phyloP scores from a whole-genome alignment of 1,140 invertebrate species.

The Heliconius hewitsoni region DNA sequence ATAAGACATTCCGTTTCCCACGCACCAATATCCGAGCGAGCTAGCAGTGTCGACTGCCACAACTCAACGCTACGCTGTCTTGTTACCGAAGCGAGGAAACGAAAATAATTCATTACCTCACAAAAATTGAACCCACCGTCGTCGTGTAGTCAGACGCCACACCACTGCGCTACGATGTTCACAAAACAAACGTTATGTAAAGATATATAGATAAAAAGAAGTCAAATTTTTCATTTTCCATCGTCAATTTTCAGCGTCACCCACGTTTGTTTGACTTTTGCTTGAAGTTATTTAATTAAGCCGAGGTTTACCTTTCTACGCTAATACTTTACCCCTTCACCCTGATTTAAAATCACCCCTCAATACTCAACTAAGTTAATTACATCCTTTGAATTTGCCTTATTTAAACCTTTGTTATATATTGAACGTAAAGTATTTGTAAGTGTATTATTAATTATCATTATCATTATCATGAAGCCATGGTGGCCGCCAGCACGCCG shows the following conservation, averaged over 20 bases:
- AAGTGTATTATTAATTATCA: conserved; percentile 9
- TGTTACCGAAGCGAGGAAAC: too few relatives aligned
- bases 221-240: neutral
- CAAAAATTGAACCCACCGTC: too few relatives aligned
- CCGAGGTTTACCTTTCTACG: conserved; percentile 33
- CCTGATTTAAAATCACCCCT: conserved; percentile 35
- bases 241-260: conserved; percentile 14
- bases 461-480: neutral
- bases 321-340: conserved; percentile 32
- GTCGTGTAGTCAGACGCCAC: too few relatives aligned
- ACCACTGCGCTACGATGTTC: too few relatives aligned
- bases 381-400: conserved; percentile 33
- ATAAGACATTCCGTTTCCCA: too few relatives aligned
- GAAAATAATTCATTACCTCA: too few relatives aligned
- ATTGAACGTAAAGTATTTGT: conserved; percentile 7
- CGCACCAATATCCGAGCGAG: too few relatives aligned
- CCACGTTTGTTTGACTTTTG: conserved; percentile 32
- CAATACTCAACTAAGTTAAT: conserved; percentile 35
- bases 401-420: conserved; percentile 24
- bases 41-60: too few relatives aligned
- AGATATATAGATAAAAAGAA: neutral
- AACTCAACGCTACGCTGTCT: too few relatives aligned
- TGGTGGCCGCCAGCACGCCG: too few relatives aligned
- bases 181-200: neutral
- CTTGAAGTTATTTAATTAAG: conserved; percentile 36